Evolutionary conservation across 2,888 invertebrate genomes (phyloP), one percentile per base, ranked within the genome.

Genomic region (Drosophila histrio): DNA sequence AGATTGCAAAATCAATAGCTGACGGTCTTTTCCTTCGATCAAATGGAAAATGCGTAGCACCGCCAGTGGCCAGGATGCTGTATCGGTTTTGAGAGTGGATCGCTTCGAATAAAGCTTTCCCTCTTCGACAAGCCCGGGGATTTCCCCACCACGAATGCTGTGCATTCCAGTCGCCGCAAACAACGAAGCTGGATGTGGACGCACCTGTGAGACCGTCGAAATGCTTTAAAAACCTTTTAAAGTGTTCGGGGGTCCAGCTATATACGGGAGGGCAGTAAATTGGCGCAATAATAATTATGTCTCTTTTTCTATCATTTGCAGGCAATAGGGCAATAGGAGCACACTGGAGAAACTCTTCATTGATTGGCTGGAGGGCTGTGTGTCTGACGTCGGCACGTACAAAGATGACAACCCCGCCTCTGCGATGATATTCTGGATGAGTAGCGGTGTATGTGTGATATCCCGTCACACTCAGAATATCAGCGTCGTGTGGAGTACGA

Each of bases 131-230:
- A 1, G 46, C 4, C 0, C 58, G 50, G 0, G 8, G 1, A 2
- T 19, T 26, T 0, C 63, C 63, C 58, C 63, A 64, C 58, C 59
- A 41, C 0, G n/a, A 2, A 3, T 63, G 44, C 4, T 46, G 38
- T 0, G 58, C 58, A 7, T 63, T 63, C 58, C 57, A 63, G 8
- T 63, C 58, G 0, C 63, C 63, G 8, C 50, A 58, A 0, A 52
- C 7, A 0, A 53, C 1, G 2, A 53, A 53, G 5, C 41, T 41
- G 0, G 41, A 17, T 2, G 8, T 21, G 5, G 28, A 0, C 1
- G 2, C 28, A 9, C 11, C 9, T 2, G 17, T 28, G 1, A 43
- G 0, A 9, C 11, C 8, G 3, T 6, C 13, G 1, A 36, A 3
- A 1, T 36, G 24, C 0, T 3, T 11, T 3, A 57, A 28, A 1